phyloP scores from a whole-genome alignment of 2,888 invertebrate species.

The Macroteleia sp. region DNA sequence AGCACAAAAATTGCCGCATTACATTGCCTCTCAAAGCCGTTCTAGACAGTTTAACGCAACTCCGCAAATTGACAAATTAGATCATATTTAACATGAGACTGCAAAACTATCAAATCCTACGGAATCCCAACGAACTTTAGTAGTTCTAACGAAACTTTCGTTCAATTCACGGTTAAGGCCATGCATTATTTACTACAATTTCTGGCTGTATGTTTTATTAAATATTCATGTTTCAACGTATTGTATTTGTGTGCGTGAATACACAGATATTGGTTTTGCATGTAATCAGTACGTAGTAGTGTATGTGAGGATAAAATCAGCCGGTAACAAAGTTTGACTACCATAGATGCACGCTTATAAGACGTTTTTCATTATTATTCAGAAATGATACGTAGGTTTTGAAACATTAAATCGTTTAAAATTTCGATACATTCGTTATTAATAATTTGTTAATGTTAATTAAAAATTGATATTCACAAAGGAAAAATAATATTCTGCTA shows the following conservation, averaged over 20 bases:
- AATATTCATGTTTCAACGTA: constrained; percentile 19
- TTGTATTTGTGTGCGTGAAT: neutral
- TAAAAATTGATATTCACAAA: too few species aligned
- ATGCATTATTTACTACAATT: constrained; percentile 28
- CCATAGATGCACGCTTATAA: constrained; percentile 1
- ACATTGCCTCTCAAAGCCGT: neutral
- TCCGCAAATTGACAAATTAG: constrained; percentile 9
- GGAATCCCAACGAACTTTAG: neutral
- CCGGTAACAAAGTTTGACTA: constrained; percentile 1
- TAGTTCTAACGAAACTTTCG: constrained; percentile 8
- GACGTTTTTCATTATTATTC: too few species aligned
- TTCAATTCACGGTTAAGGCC: constrained; percentile 22
- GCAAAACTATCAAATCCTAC: constrained; percentile 9
- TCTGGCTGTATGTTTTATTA: constrained; percentile 18
- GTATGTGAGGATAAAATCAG: constrained; percentile 5
- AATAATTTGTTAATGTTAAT: too few species aligned
- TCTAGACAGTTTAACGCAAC: neutral
- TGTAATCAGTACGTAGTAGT: constrained; percentile 6
- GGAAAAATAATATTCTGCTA: too few species aligned
- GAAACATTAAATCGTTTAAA: too few species aligned
- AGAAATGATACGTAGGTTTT: too few species aligned
- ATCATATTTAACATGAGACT: constrained; percentile 16
- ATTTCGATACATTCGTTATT: too few species aligned
- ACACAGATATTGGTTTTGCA: constrained; percentile 16
- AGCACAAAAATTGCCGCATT: neutral